Evolutionary conservation across 2,797 vertebrate genomes (phyloP).

Genomic region (Peromyscus attwateri): DNA sequence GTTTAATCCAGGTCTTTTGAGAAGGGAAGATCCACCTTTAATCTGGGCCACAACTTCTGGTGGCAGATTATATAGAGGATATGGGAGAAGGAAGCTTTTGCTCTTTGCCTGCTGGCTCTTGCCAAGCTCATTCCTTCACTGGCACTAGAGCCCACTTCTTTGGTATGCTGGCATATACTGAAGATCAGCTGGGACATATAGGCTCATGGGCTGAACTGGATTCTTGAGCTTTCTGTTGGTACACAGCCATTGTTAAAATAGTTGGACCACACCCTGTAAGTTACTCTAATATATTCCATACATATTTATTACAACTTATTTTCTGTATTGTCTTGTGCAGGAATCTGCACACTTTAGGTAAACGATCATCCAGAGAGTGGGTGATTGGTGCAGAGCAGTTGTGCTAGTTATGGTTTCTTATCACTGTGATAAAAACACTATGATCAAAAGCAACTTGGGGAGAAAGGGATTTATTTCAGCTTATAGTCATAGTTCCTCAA

Average conservation of each 20-base stretch:
- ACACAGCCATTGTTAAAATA: not conserved
- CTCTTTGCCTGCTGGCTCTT: not conserved
- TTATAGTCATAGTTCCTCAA: not conserved
- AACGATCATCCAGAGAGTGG: not conserved
- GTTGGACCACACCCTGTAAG: not conserved
- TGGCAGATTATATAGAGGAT: not conserved
- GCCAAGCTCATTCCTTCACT: not conserved
- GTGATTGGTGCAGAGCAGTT: not conserved
- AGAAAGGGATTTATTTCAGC: not conserved
- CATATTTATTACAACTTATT: not conserved
- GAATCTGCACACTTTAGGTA: not conserved
- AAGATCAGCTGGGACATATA: not conserved
- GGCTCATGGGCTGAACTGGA: not conserved
- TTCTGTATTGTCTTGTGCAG: constrained; percentile 6
- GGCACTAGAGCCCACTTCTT: not conserved
- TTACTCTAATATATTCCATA: not conserved
- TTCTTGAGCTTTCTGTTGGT: not conserved
- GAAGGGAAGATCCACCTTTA: not conserved
- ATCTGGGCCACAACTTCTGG: not conserved
- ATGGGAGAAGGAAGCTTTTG: not conserved
- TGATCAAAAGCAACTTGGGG: not conserved
- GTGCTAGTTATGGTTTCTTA: not conserved
- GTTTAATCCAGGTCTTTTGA: not conserved
- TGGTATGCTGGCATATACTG: not conserved
- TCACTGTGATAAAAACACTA: not conserved